Evolutionary conservation across 37 sponge, comb jelly and placozoan genomes (phyloP).

Genomic region (Haliclona indistincta): DNA sequence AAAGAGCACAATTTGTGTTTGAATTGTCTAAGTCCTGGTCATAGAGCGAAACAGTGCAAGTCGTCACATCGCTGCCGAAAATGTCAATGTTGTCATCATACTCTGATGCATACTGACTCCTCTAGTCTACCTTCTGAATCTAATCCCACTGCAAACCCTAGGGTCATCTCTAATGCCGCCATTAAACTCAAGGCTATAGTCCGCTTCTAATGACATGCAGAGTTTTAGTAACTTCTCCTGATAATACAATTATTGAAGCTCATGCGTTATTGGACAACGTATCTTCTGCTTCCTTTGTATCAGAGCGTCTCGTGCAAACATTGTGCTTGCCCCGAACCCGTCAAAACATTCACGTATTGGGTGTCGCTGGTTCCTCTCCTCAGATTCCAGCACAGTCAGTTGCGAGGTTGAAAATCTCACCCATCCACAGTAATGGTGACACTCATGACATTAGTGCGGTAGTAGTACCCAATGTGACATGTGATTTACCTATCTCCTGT

Average conservation of each 20-base stretch:
- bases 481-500: slow-evolving; percentile 13
- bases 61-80: not conserved
- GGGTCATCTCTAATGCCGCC: slow-evolving; percentile 10
- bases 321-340: not conserved
- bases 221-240: slow-evolving; percentile 14
- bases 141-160: not conserved
- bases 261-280: slow-evolving; percentile 19
- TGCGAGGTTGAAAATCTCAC: slow-evolving; percentile 2
- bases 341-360: not conserved
- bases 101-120: not conserved
- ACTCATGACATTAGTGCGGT: not conserved
- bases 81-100: slow-evolving; percentile 8
- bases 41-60: not conserved
- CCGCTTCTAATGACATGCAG: slow-evolving; percentile 30
- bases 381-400: not conserved
- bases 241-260: slow-evolving; percentile 25
- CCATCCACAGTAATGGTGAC: not conserved
- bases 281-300: slow-evolving; percentile 31
- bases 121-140: not conserved
- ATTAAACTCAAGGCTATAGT: slow-evolving; percentile 11
- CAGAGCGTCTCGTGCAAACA: slow-evolving; percentile 30
- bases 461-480: not conserved
- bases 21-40: slow-evolving; percentile 2
- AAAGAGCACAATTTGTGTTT: not conserved
- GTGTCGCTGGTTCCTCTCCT: slow-evolving; percentile 14